Conservation (phyloP, 2,797 vertebrate species). For the Sebastes steindachneri region DNA sequence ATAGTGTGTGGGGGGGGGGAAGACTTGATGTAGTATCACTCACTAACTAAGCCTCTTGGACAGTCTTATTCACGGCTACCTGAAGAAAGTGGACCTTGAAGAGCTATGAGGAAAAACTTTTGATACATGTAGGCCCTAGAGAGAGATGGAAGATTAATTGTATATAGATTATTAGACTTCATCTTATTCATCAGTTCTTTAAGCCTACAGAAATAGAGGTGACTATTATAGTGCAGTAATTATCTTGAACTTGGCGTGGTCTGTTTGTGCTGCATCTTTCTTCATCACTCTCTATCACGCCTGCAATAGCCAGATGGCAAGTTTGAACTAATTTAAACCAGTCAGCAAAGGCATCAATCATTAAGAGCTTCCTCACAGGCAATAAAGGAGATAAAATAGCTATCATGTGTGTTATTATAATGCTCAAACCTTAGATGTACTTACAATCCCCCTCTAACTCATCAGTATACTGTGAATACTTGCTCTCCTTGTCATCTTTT, state of each 20-base stretch:
- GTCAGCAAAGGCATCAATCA: background rate
- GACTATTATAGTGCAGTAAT: background rate
- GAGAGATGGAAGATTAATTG: background rate
- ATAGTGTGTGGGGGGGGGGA: background rate
- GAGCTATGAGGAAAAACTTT: background rate
- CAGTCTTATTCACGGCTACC: background rate
- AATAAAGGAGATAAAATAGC: background rate
- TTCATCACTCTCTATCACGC: background rate
- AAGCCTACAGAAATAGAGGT: background rate
- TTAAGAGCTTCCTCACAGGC: background rate
- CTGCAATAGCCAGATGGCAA: slow-evolving; percentile 36
- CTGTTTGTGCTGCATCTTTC: background rate
- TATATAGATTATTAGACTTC: background rate
- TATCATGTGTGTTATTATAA: background rate
- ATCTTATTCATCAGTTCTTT: background rate
- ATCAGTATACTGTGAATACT: background rate
- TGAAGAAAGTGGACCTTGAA: slow-evolving; percentile 7
- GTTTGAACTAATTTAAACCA: slow-evolving; percentile 13
- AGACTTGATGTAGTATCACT: slow-evolving; percentile 38
- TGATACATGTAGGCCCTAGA: background rate
- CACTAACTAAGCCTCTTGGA: background rate
- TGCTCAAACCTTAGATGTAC: background rate
- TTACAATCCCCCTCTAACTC: background rate
- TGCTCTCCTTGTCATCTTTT: background rate
- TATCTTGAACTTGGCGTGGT: background rate